A percentile compares a stretch with the other conserved stretches of the same genome.
These are phyloP conservation scores for Hippocampus abdominalis DNA, from an alignment of 2,113 vertebrate species.

Conservation along the genomic window DNA sequence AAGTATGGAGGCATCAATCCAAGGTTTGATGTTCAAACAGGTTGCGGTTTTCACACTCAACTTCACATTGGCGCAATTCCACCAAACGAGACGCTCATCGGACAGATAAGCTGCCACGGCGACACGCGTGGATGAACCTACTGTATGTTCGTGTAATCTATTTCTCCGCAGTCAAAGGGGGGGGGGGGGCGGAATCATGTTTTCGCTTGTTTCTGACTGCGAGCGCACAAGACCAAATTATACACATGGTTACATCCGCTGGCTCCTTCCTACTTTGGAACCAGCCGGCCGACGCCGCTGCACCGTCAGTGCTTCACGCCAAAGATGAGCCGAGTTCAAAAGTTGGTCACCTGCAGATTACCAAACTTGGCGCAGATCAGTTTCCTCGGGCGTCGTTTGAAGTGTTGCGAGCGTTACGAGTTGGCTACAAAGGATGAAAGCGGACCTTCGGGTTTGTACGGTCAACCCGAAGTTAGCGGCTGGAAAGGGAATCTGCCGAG, in stretches of 20 bases:
- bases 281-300: slow-evolving; percentile 11
- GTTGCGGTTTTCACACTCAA: slow-evolving; percentile 46
- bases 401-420: slow-evolving; percentile 47
- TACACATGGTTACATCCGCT: slow-evolving; percentile 22
- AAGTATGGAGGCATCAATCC: slow-evolving; percentile 9
- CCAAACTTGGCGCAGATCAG: slow-evolving; percentile 52
- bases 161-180: slow-evolving; percentile 19
- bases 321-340: slow-evolving; percentile 59
- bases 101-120: slow-evolving; percentile 39
- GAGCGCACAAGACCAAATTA: slow-evolving; percentile 11
- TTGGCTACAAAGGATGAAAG: slow-evolving; percentile 69
- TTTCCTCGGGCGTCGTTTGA: slow-evolving; percentile 58
- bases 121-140: slow-evolving; percentile 25
- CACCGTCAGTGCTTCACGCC: slow-evolving; percentile 39
- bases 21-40: slow-evolving; percentile 48
- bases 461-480: slow-evolving; percentile 47
- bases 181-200: slow-evolving; percentile 21
- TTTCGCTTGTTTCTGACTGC: slow-evolving; percentile 5
- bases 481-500: slow-evolving; percentile 46
- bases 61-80: slow-evolving; percentile 45
- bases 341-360: slow-evolving; percentile 66
- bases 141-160: slow-evolving; percentile 27
- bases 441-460: slow-evolving; percentile 51
- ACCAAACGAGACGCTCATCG: slow-evolving; percentile 42
- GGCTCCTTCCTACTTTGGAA: slow-evolving; percentile 40